phyloP scores from a whole-genome alignment of 2,888 invertebrate species.

The Netelia fuscicornis region DNA sequence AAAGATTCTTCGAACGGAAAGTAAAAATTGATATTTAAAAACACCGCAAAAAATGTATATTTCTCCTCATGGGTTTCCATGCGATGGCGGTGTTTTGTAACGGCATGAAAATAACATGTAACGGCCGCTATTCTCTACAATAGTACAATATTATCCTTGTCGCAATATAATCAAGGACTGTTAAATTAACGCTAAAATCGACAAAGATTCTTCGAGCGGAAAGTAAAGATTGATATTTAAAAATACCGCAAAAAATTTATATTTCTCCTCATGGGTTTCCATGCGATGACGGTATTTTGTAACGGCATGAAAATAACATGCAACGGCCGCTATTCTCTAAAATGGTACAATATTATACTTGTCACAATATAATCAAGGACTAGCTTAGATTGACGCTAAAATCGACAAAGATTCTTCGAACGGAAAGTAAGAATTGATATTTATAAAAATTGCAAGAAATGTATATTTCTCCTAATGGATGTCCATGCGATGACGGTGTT shows the following conservation, averaged over 20 bases:
- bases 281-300: too few species aligned
- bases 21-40: too few species aligned
- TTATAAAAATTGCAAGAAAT: constrained; percentile 3
- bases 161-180: neutral
- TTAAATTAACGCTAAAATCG: neutral
- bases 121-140: constrained; percentile 86
- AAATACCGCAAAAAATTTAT: too few species aligned
- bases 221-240: too few species aligned
- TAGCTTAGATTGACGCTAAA: neutral
- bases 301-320: constrained; percentile 8
- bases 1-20: neutral
- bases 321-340: constrained; percentile 85
- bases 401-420: neutral
- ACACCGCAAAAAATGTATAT: too few species aligned
- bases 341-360: constrained; percentile 84
- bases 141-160: constrained; percentile 81
- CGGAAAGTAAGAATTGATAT: neutral
- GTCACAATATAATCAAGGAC: neutral
- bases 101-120: constrained; percentile 12
- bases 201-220: neutral
- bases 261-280: too few species aligned
- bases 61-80: too few species aligned
- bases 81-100: neutral
- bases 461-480: constrained; percentile 36
- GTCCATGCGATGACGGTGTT: constrained; percentile 15